A percentile compares a stretch with the other conserved stretches of the same genome.
These are phyloP conservation scores for Drosophila ezoana DNA, from an alignment of 2,888 invertebrate genomes.

Conservation along the genomic window DNA sequence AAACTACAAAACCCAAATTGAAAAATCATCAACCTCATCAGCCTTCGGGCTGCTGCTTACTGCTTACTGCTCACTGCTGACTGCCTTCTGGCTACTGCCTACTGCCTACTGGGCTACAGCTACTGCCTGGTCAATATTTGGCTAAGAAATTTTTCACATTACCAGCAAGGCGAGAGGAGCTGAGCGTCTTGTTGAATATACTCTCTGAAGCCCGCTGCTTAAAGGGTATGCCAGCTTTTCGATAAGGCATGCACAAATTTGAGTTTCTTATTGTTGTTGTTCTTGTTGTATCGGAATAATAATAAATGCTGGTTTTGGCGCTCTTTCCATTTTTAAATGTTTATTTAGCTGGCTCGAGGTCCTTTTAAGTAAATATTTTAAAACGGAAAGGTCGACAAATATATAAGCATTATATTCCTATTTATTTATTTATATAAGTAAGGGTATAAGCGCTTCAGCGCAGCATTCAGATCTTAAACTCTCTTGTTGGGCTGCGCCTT, in stretches of 20 bases:
- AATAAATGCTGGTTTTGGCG: too few species aligned
- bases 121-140: constrained; percentile 79
- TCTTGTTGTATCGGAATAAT: too few species aligned
- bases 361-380: too few species aligned
- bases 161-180: constrained; percentile 65
- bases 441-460: constrained; percentile 32
- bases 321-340: too few species aligned
- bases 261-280: too few species aligned
- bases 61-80: constrained; percentile 14
- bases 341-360: too few species aligned
- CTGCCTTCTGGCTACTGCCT: constrained; percentile 20
- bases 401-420: too few species aligned
- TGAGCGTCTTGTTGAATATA: constrained; percentile 52
- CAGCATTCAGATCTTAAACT: neutral
- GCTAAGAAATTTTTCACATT: constrained; percentile 83
- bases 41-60: constrained; percentile 20
- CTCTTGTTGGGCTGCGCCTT: constrained; percentile 51
- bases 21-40: constrained; percentile 75
- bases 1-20: constrained; percentile 80
- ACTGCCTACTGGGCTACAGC: constrained; percentile 21
- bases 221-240: neutral
- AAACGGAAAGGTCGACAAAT: too few species aligned
- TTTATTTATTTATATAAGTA: too few species aligned
- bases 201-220: neutral
- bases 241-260: neutral